Percentiles rank a stretch among this genome's conserved stretches.
These are phyloP conservation scores for Listrodromus nycthemerus DNA, from an alignment of 2,888 invertebrate species.

Conservation along the genomic window DNA sequence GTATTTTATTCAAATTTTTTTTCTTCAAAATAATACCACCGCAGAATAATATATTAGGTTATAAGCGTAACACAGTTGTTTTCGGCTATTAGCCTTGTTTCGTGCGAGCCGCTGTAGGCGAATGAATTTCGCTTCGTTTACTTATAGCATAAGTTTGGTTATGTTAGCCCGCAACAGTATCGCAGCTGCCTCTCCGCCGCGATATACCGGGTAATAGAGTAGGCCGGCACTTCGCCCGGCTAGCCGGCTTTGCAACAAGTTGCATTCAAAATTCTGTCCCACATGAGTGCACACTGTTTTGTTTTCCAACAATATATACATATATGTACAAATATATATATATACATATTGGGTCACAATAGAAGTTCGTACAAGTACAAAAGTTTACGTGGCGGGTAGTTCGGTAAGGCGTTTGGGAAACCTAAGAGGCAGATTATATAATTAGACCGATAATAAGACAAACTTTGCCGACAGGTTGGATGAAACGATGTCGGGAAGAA, in stretches of 20 bases:
- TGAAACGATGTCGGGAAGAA: conserved; percentile 73
- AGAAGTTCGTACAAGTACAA: neutral
- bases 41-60: neutral
- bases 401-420: neutral
- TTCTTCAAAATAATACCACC: neutral
- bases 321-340: too few species aligned
- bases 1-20: neutral
- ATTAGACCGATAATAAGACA: neutral
- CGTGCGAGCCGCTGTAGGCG: neutral
- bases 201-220: conserved; percentile 15
- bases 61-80: neutral
- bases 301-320: neutral
- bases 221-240: conserved; percentile 13
- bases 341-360: neutral
- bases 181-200: neutral
- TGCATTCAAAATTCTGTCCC: conserved; percentile 77
- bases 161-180: neutral
- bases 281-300: conserved; percentile 39
- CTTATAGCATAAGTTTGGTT: neutral
- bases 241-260: conserved; percentile 76
- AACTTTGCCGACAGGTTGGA: conserved; percentile 76
- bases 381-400: neutral
- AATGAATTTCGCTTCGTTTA: neutral
- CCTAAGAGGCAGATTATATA: neutral
- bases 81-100: neutral